Evolutionary conservation across 2,113 vertebrate species (phyloP).

Genomic region (Dipodomys merriami): DNA sequence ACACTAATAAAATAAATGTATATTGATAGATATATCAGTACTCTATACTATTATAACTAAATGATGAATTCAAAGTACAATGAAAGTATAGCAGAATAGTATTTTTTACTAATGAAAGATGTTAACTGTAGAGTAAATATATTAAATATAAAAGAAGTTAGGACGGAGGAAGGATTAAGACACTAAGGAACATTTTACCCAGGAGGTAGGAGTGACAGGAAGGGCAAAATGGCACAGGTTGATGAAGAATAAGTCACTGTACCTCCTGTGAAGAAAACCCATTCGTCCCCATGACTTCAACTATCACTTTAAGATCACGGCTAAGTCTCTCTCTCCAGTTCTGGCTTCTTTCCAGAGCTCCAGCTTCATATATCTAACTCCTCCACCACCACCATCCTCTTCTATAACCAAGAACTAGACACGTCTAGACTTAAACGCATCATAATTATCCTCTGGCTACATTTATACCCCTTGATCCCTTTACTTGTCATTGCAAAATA

Average conservation of each 20-base stretch:
- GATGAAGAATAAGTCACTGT: neutral
- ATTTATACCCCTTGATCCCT: neutral
- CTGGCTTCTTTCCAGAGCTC: neutral
- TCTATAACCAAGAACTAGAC: neutral
- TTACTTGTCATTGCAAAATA: neutral
- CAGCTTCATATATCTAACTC: neutral
- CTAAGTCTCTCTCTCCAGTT: constrained; percentile 1
- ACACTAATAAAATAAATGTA: neutral
- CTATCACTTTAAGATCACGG: neutral
- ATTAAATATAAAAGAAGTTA: neutral
- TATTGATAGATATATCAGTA: neutral
- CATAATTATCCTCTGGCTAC: neutral
- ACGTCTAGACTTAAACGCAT: neutral
- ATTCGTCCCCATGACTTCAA: neutral
- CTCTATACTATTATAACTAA: neutral
- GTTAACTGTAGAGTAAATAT: neutral
- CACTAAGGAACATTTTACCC: neutral
- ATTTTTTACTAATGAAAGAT: constrained; percentile 9
- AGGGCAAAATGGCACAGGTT: neutral
- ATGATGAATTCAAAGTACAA: constrained; percentile 11
- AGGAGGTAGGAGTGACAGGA: neutral
- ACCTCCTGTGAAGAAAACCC: neutral
- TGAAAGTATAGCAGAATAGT: neutral
- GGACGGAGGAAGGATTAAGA: neutral
- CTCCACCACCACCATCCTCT: neutral